phyloP scores from a whole-genome alignment of 1,140 invertebrate genomes.

The Aphaenogaster ashmeadi region DNA sequence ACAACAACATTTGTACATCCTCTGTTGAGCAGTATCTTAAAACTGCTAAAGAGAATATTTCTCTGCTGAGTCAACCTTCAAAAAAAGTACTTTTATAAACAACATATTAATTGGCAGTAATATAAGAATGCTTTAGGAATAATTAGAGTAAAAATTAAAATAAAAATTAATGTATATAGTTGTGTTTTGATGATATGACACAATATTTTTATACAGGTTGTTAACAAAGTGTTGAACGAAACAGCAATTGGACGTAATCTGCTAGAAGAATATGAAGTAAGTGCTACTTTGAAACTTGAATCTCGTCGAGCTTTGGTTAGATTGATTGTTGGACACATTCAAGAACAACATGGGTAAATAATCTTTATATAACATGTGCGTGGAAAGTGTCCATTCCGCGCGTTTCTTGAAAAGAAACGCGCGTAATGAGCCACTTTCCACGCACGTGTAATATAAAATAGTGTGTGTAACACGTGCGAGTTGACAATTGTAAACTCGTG shows the following conservation, averaged over 20 bases:
- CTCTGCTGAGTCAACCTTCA: no score
- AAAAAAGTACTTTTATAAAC: no score
- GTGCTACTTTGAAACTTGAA: background rate
- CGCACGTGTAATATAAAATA: no score
- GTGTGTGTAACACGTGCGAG: no score
- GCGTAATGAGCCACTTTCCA: no score
- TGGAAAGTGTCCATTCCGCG: no score
- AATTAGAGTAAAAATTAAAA: constrained; percentile 9
- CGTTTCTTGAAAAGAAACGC: no score
- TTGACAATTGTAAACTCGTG: no score
- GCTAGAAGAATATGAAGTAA: constrained; percentile 12
- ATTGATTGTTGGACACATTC: background rate
- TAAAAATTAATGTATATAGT: background rate
- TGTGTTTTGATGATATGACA: background rate
- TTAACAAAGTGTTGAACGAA: background rate
- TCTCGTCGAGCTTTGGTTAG: constrained; percentile 16
- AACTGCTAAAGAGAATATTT: background rate
- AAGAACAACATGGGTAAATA: constrained; percentile 3
- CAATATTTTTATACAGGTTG: background rate
- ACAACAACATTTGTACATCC: background rate
- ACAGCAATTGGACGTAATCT: background rate
- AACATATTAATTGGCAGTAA: no score
- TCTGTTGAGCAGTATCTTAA: background rate
- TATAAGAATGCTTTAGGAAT: background rate
- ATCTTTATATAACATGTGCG: no score